phyloP scores from a whole-genome alignment of 1,140 invertebrate genomes.

The Semibalanus balanoides region DNA sequence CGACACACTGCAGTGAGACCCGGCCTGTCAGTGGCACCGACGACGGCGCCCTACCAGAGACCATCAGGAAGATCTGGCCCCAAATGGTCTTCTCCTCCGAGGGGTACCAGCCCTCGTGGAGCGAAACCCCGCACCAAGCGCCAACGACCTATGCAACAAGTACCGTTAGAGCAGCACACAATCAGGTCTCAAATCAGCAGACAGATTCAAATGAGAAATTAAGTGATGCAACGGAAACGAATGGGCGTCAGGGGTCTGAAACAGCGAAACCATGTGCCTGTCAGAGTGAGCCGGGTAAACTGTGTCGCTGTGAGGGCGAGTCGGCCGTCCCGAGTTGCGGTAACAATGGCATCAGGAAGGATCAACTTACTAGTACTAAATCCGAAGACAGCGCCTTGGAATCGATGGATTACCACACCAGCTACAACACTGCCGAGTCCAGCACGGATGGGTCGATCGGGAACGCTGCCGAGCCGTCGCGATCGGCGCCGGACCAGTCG shows the following conservation, averaged over 20 bases:
- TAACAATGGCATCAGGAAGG: neutral
- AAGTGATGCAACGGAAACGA: no score
- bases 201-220: no score
- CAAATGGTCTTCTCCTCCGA: no score
- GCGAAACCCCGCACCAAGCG: no score
- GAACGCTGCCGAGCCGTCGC: neutral
- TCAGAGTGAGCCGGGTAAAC: neutral
- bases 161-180: no score
- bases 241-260: neutral
- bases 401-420: neutral
- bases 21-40: neutral
- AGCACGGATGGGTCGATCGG: neutral
- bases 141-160: no score
- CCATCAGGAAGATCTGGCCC: no score
- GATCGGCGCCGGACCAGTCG: no score
- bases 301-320: neutral
- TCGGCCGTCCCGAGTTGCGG: no score
- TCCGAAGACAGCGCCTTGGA: neutral
- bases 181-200: no score
- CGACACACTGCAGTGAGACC: neutral
- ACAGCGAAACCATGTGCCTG: neutral
- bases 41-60: neutral
- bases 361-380: neutral
- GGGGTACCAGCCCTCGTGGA: no score
- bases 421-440: neutral